These are phyloP conservation scores for Leptosomus discolor DNA, from an alignment of 2,113 vertebrate species.

Conservation along the genomic window DNA sequence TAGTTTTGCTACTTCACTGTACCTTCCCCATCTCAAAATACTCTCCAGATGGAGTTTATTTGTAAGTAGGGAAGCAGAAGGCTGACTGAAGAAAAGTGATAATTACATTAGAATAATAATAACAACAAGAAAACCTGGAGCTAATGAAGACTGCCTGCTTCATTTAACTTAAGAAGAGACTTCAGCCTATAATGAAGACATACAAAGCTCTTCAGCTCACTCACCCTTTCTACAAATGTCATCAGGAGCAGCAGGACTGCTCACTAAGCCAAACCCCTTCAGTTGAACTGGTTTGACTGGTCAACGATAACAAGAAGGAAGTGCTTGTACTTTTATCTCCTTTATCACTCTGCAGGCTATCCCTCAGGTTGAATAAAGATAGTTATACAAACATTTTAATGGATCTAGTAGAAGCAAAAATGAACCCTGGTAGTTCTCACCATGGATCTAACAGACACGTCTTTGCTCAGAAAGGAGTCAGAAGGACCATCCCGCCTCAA, in stretches of 20 bases:
- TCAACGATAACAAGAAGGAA: not conserved
- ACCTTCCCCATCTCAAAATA: conserved; percentile 30
- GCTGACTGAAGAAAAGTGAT: conserved; percentile 46
- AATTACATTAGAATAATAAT: conserved; percentile 54
- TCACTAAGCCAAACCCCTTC: not conserved
- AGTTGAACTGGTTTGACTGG: conserved; percentile 17
- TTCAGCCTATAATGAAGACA: conserved; percentile 29
- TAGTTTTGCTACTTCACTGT: not conserved
- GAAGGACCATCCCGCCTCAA: accelerated
- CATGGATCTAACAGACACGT: not conserved
- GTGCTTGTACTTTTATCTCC: not conserved
- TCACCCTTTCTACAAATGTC: not conserved
- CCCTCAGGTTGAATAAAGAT: not conserved
- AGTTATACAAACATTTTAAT: not conserved
- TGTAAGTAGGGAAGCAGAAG: conserved; percentile 43
- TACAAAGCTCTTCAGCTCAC: not conserved
- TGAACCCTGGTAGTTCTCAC: not conserved
- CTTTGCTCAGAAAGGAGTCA: not conserved
- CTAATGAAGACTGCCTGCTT: conserved; percentile 42
- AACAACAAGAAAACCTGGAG: conserved; percentile 32
- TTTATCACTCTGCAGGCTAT: not conserved
- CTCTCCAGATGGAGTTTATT: conserved; percentile 53
- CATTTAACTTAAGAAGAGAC: conserved; percentile 42
- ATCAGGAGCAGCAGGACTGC: not conserved
- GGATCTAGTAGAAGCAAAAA: not conserved